A percentile compares a stretch with the other conserved stretches of the same genome.
Conservation (phyloP, 2,113 vertebrate genomes). For the Ellobius talpinus region DNA sequence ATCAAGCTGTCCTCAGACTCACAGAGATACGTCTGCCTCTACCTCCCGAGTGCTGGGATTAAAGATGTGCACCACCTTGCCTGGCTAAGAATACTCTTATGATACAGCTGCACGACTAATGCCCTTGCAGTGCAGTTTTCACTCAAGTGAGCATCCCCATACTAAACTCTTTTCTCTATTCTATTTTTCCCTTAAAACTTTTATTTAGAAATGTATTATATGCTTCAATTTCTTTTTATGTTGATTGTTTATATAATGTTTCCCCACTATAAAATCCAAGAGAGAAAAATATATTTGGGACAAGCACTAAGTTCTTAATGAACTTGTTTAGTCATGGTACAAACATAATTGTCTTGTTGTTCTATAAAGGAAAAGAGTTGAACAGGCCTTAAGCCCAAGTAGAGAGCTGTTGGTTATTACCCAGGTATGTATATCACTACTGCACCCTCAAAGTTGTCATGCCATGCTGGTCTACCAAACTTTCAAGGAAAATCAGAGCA, state of each 20-base stretch:
- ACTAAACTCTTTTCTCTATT: not conserved
- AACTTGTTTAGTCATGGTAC: not conserved
- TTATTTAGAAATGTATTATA: not conserved
- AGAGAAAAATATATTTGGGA: not conserved
- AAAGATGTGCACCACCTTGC: too few species aligned
- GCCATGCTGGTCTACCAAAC: too few species aligned
- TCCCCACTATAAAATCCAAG: not conserved
- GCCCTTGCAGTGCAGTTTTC: not conserved
- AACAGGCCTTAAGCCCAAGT: not conserved
- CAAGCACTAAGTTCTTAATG: not conserved
- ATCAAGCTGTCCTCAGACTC: too few species aligned
- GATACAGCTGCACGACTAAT: not conserved
- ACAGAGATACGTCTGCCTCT: too few species aligned
- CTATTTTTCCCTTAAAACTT: not conserved
- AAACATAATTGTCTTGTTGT: not conserved
- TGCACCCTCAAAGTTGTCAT: too few species aligned
- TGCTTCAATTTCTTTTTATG: not conserved
- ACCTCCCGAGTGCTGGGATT: too few species aligned
- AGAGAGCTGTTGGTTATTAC: too few species aligned
- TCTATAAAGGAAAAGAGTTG: not conserved
- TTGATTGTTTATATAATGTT: not conserved
- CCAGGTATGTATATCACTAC: too few species aligned
- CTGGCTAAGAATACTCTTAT: not conserved
- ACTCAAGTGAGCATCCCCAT: not conserved
- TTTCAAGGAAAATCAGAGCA: too few species aligned